Evolutionary conservation across 2,797 vertebrate genomes (phyloP).

Genomic region (Girardinus metallicus): DNA sequence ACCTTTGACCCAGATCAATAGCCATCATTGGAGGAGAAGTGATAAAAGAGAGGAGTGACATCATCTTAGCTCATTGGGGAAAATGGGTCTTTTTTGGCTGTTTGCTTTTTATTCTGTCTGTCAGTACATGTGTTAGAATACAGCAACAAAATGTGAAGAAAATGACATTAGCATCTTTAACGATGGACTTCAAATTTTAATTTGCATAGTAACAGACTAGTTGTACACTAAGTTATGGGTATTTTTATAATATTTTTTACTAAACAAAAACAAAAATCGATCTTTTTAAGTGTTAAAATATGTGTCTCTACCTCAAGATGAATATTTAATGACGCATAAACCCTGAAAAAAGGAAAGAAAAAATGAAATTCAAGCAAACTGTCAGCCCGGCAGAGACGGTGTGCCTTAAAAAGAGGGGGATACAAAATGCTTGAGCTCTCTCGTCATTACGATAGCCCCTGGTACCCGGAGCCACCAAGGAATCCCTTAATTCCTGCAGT

Average conservation of each 20-base stretch:
- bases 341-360: constrained; percentile 54
- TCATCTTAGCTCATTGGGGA: constrained; percentile 61
- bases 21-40: constrained; percentile 64
- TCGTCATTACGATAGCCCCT: constrained; percentile 92
- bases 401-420: constrained; percentile 72
- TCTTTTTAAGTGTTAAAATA: constrained; percentile 42
- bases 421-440: constrained; percentile 89
- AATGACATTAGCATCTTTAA: background rate
- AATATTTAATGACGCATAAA: constrained; percentile 73
- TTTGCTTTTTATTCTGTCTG: constrained; percentile 19
- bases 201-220: constrained; percentile 11
- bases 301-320: constrained; percentile 50
- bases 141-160: background rate
- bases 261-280: constrained; percentile 37
- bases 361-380: constrained; percentile 47
- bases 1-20: constrained; percentile 75
- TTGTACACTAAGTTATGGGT: background rate
- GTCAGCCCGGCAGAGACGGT: constrained; percentile 43
- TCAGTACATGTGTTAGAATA: constrained; percentile 3
- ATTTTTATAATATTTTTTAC: constrained; percentile 7
- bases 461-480: constrained; percentile 89
- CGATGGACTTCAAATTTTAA: constrained; percentile 4
- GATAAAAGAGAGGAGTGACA: constrained; percentile 72
- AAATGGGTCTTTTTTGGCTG: constrained; percentile 36
- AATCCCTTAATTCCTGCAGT: constrained; percentile 94